Evolutionary conservation across 1,140 invertebrate species (phyloP).

Genomic region (Dysdera silvatica): DNA sequence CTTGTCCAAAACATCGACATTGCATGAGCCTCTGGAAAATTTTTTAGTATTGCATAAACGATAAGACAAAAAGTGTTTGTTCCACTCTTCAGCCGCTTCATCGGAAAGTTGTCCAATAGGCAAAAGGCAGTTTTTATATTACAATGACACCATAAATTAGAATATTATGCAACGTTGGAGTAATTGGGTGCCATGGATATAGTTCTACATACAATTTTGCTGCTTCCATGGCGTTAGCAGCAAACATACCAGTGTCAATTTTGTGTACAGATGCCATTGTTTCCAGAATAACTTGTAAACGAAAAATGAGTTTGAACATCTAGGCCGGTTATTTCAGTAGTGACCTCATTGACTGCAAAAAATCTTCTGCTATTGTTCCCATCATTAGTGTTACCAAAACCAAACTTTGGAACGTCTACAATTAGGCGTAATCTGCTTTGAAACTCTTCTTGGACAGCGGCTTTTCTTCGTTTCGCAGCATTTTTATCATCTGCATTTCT

Average conservation of each 20-base stretch:
- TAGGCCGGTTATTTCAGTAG: not conserved
- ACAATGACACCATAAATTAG: conserved; percentile 7
- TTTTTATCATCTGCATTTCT: too few species aligned
- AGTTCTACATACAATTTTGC: conserved; percentile 5
- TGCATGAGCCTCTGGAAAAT: not conserved
- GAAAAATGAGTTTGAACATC: not conserved
- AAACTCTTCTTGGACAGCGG: too few species aligned
- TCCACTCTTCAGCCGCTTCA: not conserved
- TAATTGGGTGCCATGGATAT: conserved; percentile 15
- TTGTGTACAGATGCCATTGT: not conserved
- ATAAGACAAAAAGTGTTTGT: not conserved
- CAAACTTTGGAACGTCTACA: too few species aligned
- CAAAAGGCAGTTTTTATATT: conserved; percentile 1
- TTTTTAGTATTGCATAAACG: not conserved
- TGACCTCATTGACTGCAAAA: conserved; percentile 5
- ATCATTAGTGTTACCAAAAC: conserved; percentile 13
- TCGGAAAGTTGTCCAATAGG: conserved; percentile 6
- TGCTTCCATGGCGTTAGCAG: not conserved
- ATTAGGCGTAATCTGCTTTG: too few species aligned
- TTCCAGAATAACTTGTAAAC: conserved; percentile 1
- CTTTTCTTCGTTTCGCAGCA: too few species aligned
- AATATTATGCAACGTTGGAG: conserved; percentile 12
- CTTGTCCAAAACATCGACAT: not conserved
- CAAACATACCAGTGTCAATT: conserved; percentile 2
- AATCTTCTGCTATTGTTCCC: conserved; percentile 19